Percentiles rank a stretch among this genome's conserved stretches.
Evolutionary conservation across 2,113 vertebrate species (phyloP).

Genomic region (Phalacrocorax pelagicus): DNA sequence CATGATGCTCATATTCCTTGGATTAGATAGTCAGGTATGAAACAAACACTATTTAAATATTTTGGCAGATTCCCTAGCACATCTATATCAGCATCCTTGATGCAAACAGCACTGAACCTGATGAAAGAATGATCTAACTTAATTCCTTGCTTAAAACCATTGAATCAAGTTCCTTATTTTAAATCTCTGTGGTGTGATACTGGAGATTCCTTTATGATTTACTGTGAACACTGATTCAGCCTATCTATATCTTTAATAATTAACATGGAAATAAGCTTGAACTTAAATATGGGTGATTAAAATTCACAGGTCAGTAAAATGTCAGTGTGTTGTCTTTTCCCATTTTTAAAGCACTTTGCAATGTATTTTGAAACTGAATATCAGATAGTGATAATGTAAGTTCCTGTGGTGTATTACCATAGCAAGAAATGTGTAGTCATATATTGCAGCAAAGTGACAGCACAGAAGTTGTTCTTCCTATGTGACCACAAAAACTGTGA

Average conservation of each 20-base stretch:
- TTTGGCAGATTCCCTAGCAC: background rate
- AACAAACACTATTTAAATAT: background rate
- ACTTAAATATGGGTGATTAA: background rate
- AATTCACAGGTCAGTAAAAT: background rate
- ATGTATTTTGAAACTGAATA: background rate
- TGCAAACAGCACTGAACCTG: background rate
- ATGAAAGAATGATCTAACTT: background rate
- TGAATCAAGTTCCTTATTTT: background rate
- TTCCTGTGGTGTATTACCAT: background rate
- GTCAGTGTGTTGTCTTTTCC: background rate
- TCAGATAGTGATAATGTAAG: background rate
- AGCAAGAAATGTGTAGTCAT: background rate
- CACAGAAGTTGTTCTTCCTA: background rate
- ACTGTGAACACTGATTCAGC: background rate
- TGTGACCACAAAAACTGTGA: background rate
- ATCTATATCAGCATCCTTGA: background rate
- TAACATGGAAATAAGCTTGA: background rate
- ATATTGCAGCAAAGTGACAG: background rate
- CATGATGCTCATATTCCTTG: slow-evolving; percentile 99
- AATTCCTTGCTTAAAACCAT: background rate
- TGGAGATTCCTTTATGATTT: background rate
- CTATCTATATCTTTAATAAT: background rate
- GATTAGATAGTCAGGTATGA: slow-evolving; percentile 95
- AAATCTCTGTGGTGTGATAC: background rate
- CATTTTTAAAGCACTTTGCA: background rate